Evolutionary conservation across 2,113 vertebrate genomes (phyloP).

Genomic region (Hippocampus abdominalis): DNA sequence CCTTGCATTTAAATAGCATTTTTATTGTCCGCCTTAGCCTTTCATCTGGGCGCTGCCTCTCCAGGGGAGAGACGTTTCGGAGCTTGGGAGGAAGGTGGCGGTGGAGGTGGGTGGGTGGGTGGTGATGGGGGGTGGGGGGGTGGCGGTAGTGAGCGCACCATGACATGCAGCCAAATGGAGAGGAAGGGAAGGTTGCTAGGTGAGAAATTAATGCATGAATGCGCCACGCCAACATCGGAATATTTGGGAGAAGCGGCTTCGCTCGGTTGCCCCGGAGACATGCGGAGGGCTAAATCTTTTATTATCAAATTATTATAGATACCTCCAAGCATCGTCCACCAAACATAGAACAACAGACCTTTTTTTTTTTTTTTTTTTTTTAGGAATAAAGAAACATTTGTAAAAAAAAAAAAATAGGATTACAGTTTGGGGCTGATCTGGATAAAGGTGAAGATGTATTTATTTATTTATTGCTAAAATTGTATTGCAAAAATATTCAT

Average conservation of each 20-base stretch:
- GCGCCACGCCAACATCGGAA: conserved; percentile 55
- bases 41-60: conserved; percentile 77
- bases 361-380: neutral
- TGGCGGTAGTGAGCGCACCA: conserved; percentile 56
- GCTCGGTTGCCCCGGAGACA: conserved; percentile 50
- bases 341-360: neutral
- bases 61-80: conserved; percentile 68
- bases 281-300: neutral
- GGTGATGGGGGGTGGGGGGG: conserved; percentile 17
- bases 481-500: too few species aligned
- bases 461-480: too few species aligned
- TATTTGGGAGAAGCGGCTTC: conserved; percentile 66
- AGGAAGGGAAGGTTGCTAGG: conserved; percentile 58
- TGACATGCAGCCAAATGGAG: conserved; percentile 66
- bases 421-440: neutral
- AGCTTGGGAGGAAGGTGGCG: conserved; percentile 54
- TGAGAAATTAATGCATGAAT: conserved; percentile 66
- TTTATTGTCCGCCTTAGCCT: conserved; percentile 77
- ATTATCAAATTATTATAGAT: neutral
- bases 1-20: conserved; percentile 80
- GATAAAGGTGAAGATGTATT: neutral
- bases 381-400: too few species aligned
- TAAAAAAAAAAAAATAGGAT: neutral
- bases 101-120: conserved; percentile 9
- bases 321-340: neutral